Evolutionary conservation across 2,888 invertebrate species (phyloP).

Genomic region (Thera britannica): DNA sequence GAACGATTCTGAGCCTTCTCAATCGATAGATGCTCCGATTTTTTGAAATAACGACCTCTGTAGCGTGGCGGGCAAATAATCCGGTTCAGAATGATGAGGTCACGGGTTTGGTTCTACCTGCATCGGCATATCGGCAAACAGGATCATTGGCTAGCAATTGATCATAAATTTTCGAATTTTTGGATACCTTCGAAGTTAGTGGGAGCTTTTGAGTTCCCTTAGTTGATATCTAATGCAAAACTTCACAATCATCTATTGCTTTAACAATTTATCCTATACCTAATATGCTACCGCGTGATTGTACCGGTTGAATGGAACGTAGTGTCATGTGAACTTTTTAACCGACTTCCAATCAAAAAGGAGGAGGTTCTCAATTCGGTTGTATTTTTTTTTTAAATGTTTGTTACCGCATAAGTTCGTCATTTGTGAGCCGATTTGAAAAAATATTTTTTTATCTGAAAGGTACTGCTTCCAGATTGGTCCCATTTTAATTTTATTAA

Average conservation of each 20-base stretch:
- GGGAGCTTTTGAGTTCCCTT: not conserved
- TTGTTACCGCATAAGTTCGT: too few species aligned
- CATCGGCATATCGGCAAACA: slow-evolving; percentile 10
- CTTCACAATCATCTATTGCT: not conserved
- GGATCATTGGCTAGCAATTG: slow-evolving; percentile 6
- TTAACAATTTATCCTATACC: too few species aligned
- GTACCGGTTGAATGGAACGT: too few species aligned
- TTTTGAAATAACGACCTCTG: slow-evolving; percentile 20
- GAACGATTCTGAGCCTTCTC: not conserved
- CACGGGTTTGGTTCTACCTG: slow-evolving; percentile 31
- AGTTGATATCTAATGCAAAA: not conserved
- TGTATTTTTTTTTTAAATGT: too few species aligned
- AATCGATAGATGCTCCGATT: not conserved
- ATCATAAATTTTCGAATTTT: not conserved
- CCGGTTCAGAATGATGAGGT: slow-evolving; percentile 30
- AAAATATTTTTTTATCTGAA: too few species aligned
- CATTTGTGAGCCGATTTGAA: too few species aligned
- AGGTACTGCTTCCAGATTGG: too few species aligned
- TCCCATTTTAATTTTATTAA: too few species aligned
- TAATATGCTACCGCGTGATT: too few species aligned
- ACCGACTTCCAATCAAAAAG: too few species aligned
- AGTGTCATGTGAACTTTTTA: too few species aligned
- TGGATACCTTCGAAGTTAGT: not conserved
- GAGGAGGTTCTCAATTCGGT: too few species aligned
- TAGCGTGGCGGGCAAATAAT: slow-evolving; percentile 23